Conservation (phyloP, 2,888 invertebrate genomes). For the Amiota mariae region DNA sequence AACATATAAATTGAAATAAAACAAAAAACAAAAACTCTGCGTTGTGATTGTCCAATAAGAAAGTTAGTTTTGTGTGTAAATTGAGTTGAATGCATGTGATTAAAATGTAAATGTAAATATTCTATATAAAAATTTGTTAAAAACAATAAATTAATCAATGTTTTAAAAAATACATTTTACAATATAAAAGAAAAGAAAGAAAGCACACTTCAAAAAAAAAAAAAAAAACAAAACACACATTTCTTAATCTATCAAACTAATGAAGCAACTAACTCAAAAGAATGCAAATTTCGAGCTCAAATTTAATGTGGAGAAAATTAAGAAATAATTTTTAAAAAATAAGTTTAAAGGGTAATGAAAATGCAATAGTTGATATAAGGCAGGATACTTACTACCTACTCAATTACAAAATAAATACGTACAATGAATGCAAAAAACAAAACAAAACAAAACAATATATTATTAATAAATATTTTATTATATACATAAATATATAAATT, state of each 20-base stretch:
- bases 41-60: constrained; percentile 71
- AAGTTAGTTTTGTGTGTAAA: constrained; percentile 55
- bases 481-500: constrained; percentile 9
- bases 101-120: constrained; percentile 38
- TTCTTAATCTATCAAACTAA: no score
- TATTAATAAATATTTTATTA: neutral
- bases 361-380: neutral
- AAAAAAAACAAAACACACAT: neutral
- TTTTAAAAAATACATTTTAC: no score
- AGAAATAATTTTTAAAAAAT: no score
- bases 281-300: no score
- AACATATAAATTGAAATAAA: constrained; percentile 39
- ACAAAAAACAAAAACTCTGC: constrained; percentile 63
- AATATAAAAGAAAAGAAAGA: neutral
- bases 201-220: neutral
- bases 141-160: no score
- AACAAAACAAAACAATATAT: constrained; percentile 1
- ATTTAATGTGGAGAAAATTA: no score
- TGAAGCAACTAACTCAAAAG: no score
- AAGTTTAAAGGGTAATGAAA: no score
- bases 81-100: constrained; percentile 10
- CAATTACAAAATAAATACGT: constrained; percentile 20
- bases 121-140: neutral
- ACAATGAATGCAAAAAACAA: constrained; percentile 20
- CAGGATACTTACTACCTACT: constrained; percentile 10